A percentile compares a stretch with the other conserved stretches of the same genome.
Conservation (phyloP, 2,888 invertebrate species). For the Cataglyphis altisquamis region DNA sequence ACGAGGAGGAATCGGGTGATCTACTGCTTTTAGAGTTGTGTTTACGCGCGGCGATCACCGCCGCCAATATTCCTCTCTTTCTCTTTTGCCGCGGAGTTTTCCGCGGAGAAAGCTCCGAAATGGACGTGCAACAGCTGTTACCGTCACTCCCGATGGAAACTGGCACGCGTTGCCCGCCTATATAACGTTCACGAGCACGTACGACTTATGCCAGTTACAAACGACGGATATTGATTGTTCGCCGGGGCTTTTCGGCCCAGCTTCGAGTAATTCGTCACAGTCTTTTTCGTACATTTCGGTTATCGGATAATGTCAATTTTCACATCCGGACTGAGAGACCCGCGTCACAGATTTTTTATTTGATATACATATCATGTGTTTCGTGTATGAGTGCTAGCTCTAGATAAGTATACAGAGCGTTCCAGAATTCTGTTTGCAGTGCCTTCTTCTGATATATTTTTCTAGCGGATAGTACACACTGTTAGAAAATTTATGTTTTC, state of each 20-base stretch:
- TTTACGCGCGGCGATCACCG: constrained; percentile 76
- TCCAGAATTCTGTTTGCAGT: not conserved
- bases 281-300: constrained; percentile 40
- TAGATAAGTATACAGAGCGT: not conserved
- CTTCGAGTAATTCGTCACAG: constrained; percentile 55
- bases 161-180: constrained; percentile 74
- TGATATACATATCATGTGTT: not conserved
- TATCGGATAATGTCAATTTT: constrained; percentile 38
- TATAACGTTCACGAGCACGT: constrained; percentile 74
- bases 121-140: constrained; percentile 82
- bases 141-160: constrained; percentile 79
- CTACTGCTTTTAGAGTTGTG: constrained; percentile 76
- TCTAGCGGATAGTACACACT: not conserved
- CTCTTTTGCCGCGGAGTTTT: constrained; percentile 51
- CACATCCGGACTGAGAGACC: constrained; percentile 21
- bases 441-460: not conserved
- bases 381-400: not conserved
- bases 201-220: constrained; percentile 73
- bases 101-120: constrained; percentile 74
- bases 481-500: too few relatives aligned
- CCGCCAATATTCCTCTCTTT: constrained; percentile 69
- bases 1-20: constrained; percentile 71
- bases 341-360: constrained; percentile 52
- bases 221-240: constrained; percentile 75
- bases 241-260: constrained; percentile 59